phyloP scores from a whole-genome alignment of 2,888 invertebrate species.

The Tetranychus truncatus region DNA sequence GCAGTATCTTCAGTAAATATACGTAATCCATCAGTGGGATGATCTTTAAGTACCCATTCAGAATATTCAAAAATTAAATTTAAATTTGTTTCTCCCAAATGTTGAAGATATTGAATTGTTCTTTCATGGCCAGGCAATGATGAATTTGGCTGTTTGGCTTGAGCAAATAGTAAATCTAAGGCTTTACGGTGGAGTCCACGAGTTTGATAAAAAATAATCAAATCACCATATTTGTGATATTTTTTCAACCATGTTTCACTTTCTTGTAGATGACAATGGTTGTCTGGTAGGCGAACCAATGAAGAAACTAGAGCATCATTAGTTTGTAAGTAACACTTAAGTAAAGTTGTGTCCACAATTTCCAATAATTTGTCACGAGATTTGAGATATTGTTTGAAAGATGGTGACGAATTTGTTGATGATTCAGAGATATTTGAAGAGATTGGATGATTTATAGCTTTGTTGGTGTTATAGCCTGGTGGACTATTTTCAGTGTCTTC shows the following conservation, averaged over 20 bases:
- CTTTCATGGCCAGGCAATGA: conserved; percentile 54
- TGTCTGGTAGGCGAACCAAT: conserved; percentile 55
- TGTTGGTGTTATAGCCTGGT: background rate
- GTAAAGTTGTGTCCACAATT: conserved; percentile 85
- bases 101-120: conserved; percentile 76
- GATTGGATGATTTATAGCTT: background rate
- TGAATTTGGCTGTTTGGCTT: conserved; percentile 39
- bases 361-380: conserved; percentile 46
- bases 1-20: conserved; percentile 63
- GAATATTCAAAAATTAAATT: conserved; percentile 82
- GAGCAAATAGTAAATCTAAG: conserved; percentile 61
- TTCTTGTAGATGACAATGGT: conserved; percentile 82
- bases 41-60: conserved; percentile 67
- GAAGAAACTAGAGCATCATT: conserved; percentile 87
- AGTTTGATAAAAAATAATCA: conserved; percentile 84
- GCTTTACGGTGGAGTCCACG: conserved; percentile 83
- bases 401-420: background rate
- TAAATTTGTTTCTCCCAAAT: conserved; percentile 59
- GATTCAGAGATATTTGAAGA: conserved; percentile 19
- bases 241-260: conserved; percentile 70
- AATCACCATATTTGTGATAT: conserved; percentile 70
- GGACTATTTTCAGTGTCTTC: background rate
- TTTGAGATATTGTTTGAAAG: conserved; percentile 9
- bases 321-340: conserved; percentile 89
- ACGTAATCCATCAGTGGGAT: conserved; percentile 71